A percentile compares a stretch with the other conserved stretches of the same genome.
Evolutionary conservation across 1,140 invertebrate genomes (phyloP).

Genomic region (Magallana gigas): DNA sequence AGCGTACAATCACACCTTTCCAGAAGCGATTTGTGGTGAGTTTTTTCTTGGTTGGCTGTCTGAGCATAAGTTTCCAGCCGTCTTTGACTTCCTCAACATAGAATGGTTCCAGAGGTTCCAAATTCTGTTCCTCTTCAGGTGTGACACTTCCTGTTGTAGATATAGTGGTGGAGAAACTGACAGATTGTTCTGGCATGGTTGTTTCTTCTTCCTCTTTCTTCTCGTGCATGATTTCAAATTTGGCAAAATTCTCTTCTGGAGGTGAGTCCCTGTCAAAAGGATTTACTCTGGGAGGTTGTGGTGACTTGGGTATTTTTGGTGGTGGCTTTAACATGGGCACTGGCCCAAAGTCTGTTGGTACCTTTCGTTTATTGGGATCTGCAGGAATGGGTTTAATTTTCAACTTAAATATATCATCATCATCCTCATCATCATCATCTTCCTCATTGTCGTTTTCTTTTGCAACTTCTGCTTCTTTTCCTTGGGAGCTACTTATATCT

Average conservation of each 20-base stretch:
- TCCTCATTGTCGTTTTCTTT: conserved; percentile 42
- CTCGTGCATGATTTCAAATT: conserved; percentile 71
- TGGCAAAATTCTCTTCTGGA: conserved; percentile 76
- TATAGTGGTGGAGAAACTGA: conserved; percentile 62
- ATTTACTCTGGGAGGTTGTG: conserved; percentile 83
- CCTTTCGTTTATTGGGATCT: conserved; percentile 38
- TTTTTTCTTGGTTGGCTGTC: conserved; percentile 98
- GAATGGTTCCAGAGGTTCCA: conserved; percentile 95
- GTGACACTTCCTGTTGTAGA: conserved; percentile 81
- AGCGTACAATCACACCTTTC: conserved; percentile 96
- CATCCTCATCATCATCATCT: conserved; percentile 58
- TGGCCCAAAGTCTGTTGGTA: conserved; percentile 44
- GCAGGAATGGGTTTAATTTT: conserved; percentile 66
- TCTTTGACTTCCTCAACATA: conserved; percentile 87
- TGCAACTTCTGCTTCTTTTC: neutral
- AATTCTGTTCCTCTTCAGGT: conserved; percentile 95
- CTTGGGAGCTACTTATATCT: neutral
- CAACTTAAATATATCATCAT: conserved; percentile 67
- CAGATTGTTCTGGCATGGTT: conserved; percentile 50
- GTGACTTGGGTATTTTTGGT: conserved; percentile 72
- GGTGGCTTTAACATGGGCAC: conserved; percentile 69
- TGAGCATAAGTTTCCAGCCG: conserved; percentile 98
- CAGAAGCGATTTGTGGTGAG: conserved; percentile 94
- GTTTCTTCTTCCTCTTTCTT: conserved; percentile 61
- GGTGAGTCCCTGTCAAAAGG: conserved; percentile 89